Percentiles rank a stretch among this genome's conserved stretches.
Conservation (phyloP, 2,888 invertebrate genomes). For the Orchestes rusci region DNA sequence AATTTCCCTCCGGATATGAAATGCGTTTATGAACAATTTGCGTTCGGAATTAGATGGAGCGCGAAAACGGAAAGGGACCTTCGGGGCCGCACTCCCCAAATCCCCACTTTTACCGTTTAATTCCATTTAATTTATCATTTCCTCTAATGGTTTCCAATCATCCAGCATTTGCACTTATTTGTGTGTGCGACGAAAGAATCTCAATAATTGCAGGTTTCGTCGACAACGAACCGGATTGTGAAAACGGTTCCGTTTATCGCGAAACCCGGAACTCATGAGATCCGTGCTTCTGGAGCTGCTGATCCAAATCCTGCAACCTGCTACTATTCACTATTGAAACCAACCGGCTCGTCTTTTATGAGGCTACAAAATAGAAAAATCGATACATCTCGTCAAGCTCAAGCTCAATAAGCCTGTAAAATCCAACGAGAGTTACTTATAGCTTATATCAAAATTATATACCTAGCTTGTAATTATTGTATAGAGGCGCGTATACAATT, state of each 20-base stretch:
- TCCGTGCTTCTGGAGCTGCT: constrained; percentile 4
- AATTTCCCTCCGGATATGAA: too few relatives aligned
- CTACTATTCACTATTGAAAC: too few relatives aligned
- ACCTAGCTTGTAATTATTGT: too few relatives aligned
- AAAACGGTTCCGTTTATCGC: constrained; percentile 71
- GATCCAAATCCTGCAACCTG: too few relatives aligned
- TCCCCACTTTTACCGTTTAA: constrained; percentile 7
- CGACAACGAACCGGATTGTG: constrained; percentile 82
- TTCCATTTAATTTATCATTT: too few relatives aligned
- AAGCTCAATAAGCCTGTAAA: too few relatives aligned
- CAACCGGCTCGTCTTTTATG: too few relatives aligned
- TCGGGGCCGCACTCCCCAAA: constrained; percentile 7
- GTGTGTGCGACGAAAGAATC: constrained; percentile 41
- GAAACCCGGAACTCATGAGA: constrained; percentile 81
- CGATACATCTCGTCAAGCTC: background rate
- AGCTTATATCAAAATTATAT: too few relatives aligned
- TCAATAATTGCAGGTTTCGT: constrained; percentile 92
- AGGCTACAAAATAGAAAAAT: background rate
- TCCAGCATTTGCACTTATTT: too few relatives aligned
- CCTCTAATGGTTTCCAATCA: too few relatives aligned
- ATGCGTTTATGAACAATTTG: constrained; percentile 24
- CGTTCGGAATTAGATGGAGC: constrained; percentile 22
- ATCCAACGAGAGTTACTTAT: too few relatives aligned
- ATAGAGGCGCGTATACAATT: too few relatives aligned
- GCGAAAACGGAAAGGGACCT: constrained; percentile 2